Base-by-base conservation (phyloP, 2,113 vertebrate species). In the Hippopotamus amphibius region DNA sequence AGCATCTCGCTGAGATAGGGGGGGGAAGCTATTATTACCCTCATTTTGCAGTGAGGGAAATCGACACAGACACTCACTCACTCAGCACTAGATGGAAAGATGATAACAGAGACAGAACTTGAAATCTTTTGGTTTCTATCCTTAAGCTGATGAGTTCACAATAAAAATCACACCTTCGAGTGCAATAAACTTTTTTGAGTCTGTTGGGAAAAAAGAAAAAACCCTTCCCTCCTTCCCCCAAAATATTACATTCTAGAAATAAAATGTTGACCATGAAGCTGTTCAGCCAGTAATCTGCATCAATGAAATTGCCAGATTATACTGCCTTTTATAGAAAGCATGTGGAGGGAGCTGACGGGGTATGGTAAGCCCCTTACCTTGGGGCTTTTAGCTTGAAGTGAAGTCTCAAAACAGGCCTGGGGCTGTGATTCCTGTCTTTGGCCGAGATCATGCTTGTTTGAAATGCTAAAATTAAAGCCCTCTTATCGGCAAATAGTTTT, bases 21-120 rank as follows among this genome's bases (percentile, higher is more conserved):
- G 63, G 74, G 79, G 22, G n/a, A 80, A 81, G 69, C 93, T 95
- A 50, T 93, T 84, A 96, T 98, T 88, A 97, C 41, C 33, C 90
- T 90, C 65, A 96, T 87, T 95, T 86, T 90, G n/a, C 46, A 86
- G 81, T 37, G 1, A 37, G 90, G 80, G 30, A 95, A 80, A 84
- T 63, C 1, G 59, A 74, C 84, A 72, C 1, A 21, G 82, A 77
- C n/a, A 55, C 28, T 28, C 11, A 43, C 88, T 66, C 37, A n/a
- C 30, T 72, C 55, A 59, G 74, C 68, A 9, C 17, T 76, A 37
- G 82, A 84, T 61, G 10, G 6, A 17, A 17, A 46, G 86, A 19
- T 77, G 93, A 90, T 84, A 93, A 61, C 7, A 30, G 61, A 82
- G 14, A 50, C 37, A 74, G 88, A 68, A 76, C 93, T 89, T 48